Evolutionary conservation across 2,113 vertebrate species (phyloP), one percentile per base, ranked within the genome.

Genomic region (Serinus canaria): DNA sequence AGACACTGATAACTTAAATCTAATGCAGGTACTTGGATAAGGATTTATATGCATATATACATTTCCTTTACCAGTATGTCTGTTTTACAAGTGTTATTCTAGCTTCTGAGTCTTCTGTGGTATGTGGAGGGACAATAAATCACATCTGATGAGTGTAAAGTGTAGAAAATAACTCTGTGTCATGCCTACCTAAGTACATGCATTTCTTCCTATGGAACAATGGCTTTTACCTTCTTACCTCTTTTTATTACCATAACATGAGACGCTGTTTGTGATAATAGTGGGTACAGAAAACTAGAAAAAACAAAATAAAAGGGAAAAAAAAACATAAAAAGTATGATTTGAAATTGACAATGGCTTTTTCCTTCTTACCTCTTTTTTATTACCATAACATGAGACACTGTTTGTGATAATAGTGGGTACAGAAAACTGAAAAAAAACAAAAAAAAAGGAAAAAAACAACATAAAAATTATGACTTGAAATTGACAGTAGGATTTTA

Each of bases 11-110:
- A 80, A 55, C 2, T 39, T 33, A 72, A 83, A 46, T 64, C 19
- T 62, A 58, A 31, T 39, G 10, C 23, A 25, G 19, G 5, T 50
- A 27, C 49, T 87, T 75, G 20, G 23, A 67, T 44, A 67, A 58
- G 43, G 22, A 78, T 62, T 16, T 1, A 0, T 46, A 53, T 37
- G 16, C 10, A 35, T 66, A 2, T 69, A 44, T 25, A 50, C 0
- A 1, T 3, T 64, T 50, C 30, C n/a, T 90, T 88, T 86, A 59
- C 7, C 11, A 46, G 11, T 53, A 74, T 3, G 2, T 44, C 37
- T 69, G 17, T 39, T 92, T 95, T 49, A 18, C 28, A 62, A 70
- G 39, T 35, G 6, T 72, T 79, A 52, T 56, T 74, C 17, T 53
- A 86, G 21, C 7, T 53, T 69, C 74, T 33, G 17, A 68, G 19